phyloP scores from a whole-genome alignment of 2,888 invertebrate genomes.

The Netelia virgata region DNA sequence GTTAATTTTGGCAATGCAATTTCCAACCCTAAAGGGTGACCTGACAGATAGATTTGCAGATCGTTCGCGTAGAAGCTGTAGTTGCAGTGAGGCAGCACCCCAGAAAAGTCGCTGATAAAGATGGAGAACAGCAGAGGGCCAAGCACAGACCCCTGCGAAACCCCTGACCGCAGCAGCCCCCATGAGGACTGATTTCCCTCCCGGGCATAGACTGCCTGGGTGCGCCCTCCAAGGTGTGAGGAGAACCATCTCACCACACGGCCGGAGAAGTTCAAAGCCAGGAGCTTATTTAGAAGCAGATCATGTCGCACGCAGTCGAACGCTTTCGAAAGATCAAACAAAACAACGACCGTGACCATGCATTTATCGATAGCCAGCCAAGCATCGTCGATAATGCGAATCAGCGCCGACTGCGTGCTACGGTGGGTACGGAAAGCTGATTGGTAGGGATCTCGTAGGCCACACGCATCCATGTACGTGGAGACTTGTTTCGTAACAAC shows the following conservation, averaged over 20 bases:
- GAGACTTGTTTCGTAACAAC: neutral
- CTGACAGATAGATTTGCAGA: too few species aligned
- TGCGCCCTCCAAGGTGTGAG: neutral
- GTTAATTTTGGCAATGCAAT: too few species aligned
- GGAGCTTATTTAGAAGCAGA: neutral
- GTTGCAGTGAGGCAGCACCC: too few species aligned
- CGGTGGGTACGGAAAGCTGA: neutral
- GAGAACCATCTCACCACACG: neutral
- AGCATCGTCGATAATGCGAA: constrained; percentile 3
- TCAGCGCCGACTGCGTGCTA: constrained; percentile 21
- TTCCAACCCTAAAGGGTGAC: too few species aligned
- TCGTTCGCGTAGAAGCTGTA: too few species aligned
- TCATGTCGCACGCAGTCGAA: neutral
- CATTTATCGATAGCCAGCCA: constrained; percentile 1
- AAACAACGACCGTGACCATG: neutral
- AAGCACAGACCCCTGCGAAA: constrained; percentile 6
- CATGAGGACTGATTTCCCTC: neutral
- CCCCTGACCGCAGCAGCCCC: neutral
- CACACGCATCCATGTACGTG: too few species aligned
- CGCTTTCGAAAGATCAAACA: constrained; percentile 14
- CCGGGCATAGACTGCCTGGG: neutral
- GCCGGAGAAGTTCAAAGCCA: neutral
- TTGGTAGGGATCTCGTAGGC: constrained; percentile 4
- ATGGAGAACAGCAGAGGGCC: constrained; percentile 9
- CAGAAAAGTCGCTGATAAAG: too few species aligned